Base-by-base conservation (phyloP, 2,797 vertebrate genomes). In the Onychomys torridus region DNA sequence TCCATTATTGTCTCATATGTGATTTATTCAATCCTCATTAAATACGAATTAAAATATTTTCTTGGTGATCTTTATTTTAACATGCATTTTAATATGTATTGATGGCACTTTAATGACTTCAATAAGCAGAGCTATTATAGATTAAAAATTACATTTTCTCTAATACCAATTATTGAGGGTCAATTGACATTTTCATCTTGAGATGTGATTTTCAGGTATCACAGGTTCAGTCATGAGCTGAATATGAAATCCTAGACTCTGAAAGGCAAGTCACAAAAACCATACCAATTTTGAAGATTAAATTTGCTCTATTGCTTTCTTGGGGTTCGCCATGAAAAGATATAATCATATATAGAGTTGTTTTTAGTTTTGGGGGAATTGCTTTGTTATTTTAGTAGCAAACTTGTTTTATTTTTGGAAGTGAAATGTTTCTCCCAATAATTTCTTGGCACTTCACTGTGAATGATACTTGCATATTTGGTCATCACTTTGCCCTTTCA, bases 1-100 rank as follows among this genome's bases (percentile, higher is more conserved):
- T 98, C 96, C 96, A 98, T 97, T 98, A 97, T 90, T 97, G 98
- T 97, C 98, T 98, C 98, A 98, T 98, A 98, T 98, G 96, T 98
- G 98, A 95, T 97, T 98, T 49, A 98, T 98, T 96, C 93, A 97
- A 95, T 94, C 97, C 85, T 98, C 98, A 98, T 98, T 98, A 99
- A 98, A 98, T 92, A 98, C 82, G 93, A 98, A 98, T 98, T 98
- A 98, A 98, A 98, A 97, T 98, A 98, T 97, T 92, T 98, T 98
- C 97, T 86, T 98, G 98, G 98, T 98, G 96, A 98, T 98, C 79
- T 49, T 98, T 97, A 97, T 96, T 98, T 98, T 98, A 98, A 97
- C 96, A 97, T 82, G 85, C 49, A 97, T 97, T 98, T 98, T 98
- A 98, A 97, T 97, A 98, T 87, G 89, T 91, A 97, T 97, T 98